Evolutionary conservation across 2,888 invertebrate species (phyloP).

Genomic region (Thera obeliscata): DNA sequence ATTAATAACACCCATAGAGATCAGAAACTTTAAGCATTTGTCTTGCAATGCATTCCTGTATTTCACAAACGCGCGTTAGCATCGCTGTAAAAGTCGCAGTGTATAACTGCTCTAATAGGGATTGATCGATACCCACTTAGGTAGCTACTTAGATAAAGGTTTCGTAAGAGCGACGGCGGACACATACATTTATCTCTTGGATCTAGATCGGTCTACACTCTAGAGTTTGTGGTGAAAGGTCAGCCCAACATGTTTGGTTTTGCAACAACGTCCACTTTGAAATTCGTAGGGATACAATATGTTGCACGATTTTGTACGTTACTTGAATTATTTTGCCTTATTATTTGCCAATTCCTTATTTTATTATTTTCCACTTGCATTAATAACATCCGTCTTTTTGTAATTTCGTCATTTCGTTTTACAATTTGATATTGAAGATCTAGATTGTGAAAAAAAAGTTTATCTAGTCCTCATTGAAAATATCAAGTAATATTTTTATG

Average conservation of each 20-base stretch:
- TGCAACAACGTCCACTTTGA: constrained; percentile 48
- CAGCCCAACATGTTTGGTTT: constrained; percentile 63
- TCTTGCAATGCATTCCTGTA: no score
- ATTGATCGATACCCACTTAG: constrained; percentile 40
- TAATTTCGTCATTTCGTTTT: no score
- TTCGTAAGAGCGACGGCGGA: constrained; percentile 55
- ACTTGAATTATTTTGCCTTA: not conserved
- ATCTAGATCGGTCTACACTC: constrained; percentile 69
- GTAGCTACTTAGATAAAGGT: constrained; percentile 39
- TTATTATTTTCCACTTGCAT: no score
- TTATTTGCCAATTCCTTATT: not conserved
- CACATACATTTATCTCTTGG: constrained; percentile 68
- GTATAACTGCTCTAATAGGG: not conserved
- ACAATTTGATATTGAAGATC: no score
- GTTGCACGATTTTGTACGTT: constrained; percentile 20
- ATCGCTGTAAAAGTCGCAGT: not conserved
- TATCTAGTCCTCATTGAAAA: no score
- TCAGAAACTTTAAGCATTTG: no score
- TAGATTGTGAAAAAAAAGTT: no score
- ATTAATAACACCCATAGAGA: no score
- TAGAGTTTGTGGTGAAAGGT: constrained; percentile 78
- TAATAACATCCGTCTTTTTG: no score
- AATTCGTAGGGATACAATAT: constrained; percentile 44
- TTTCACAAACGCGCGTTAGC: not conserved
- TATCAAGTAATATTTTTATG: no score